phyloP scores from a whole-genome alignment of 2,113 vertebrate species.

The Rhodinocichla rosea region DNA sequence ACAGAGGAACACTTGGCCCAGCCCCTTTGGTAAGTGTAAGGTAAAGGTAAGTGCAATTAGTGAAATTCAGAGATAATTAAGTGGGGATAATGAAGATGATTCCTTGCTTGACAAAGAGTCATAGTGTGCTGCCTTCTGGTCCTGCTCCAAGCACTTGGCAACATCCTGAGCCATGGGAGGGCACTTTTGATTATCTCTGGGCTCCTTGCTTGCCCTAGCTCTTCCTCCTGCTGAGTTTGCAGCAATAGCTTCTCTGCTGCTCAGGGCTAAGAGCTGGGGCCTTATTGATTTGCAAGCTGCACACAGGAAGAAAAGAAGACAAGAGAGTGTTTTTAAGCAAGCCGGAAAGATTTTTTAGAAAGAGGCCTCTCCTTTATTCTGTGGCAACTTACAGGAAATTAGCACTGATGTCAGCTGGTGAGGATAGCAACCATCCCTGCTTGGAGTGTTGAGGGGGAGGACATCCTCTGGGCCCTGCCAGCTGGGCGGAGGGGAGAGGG shows the following conservation, averaged over 20 bases:
- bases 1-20: neutral
- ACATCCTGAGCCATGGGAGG: slow-evolving; percentile 39
- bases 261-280: neutral
- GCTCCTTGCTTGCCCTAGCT: slow-evolving; percentile 31
- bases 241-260: slow-evolving; percentile 32
- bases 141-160: slow-evolving; percentile 38
- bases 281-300: slow-evolving; percentile 50
- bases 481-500: neutral
- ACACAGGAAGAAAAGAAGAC: slow-evolving; percentile 28
- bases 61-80: slow-evolving; percentile 3
- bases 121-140: neutral
- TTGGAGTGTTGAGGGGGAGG: neutral
- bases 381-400: slow-evolving; percentile 43
- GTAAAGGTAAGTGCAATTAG: slow-evolving; percentile 49
- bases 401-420: slow-evolving; percentile 26
- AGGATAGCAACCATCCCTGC: neutral
- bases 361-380: slow-evolving; percentile 31
- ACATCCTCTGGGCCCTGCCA: neutral
- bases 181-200: slow-evolving; percentile 54
- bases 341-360: slow-evolving; percentile 34
- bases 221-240: slow-evolving; percentile 40
- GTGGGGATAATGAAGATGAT: slow-evolving; percentile 13
- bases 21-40: neutral
- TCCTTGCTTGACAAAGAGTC: slow-evolving; percentile 1
- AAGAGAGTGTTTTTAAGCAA: slow-evolving; percentile 44